A percentile compares a stretch with the other conserved stretches of the same genome.
These are phyloP conservation scores for Masnerella sp. DNA, from an alignment of 2,888 invertebrate genomes.

Conservation along the genomic window DNA sequence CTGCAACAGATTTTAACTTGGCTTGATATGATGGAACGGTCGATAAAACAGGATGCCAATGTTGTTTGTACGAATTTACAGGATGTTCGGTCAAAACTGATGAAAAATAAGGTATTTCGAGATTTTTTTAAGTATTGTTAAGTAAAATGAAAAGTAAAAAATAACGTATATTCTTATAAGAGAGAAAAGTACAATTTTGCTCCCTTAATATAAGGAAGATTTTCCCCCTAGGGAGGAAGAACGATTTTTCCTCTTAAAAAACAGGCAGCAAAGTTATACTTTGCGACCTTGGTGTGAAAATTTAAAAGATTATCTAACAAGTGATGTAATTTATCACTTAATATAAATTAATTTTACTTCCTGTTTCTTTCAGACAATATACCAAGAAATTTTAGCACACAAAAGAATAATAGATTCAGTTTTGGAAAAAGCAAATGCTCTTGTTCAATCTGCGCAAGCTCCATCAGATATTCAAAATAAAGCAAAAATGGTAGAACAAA, in stretches of 20 bases:
- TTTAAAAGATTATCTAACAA: no score
- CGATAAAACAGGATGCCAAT: constrained; percentile 84
- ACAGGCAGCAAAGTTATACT: no score
- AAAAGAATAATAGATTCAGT: constrained; percentile 94
- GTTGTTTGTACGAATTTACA: constrained; percentile 87
- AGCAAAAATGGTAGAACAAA: constrained; percentile 85
- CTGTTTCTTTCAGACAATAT: constrained; percentile 80
- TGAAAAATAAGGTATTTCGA: constrained; percentile 87
- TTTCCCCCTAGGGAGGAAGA: no score
- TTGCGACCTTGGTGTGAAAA: no score
- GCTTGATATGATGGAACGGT: constrained; percentile 91
- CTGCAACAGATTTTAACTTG: constrained; percentile 90
- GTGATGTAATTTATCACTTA: no score
- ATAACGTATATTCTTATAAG: no score
- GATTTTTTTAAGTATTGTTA: no score
- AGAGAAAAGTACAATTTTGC: no score
- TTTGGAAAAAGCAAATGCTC: constrained; percentile 89
- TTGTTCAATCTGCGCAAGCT: constrained; percentile 81
- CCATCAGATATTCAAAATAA: constrained; percentile 82
- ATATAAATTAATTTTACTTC: neutral
- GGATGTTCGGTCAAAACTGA: constrained; percentile 89
- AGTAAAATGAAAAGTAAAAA: no score
- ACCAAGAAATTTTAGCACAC: constrained; percentile 94
- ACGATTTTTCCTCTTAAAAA: no score
- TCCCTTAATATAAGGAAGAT: no score